Base-by-base conservation (phyloP, 2,888 invertebrate genomes). In the Euzetes globulus region DNA sequence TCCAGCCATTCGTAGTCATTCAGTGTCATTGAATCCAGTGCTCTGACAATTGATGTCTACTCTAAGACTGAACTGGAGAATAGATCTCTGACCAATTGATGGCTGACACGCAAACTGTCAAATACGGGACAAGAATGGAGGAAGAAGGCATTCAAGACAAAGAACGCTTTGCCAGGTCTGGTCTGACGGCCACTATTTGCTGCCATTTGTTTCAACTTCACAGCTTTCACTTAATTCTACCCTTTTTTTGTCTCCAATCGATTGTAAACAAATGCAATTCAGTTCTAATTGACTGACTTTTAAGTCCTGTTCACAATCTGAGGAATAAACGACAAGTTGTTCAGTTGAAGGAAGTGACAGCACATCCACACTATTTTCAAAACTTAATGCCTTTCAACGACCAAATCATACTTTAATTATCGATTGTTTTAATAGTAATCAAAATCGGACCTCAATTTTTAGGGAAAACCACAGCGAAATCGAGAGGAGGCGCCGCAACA, bases 391-490 rank as follows among this genome's bases (percentile, higher is more conserved):
- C n/a, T n/a, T n/a, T n/a, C n/a, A n/a, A n/a, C n/a, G n/a, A n/a
- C n/a, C n/a, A n/a, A n/a, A n/a, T n/a, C 13, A 41, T 7, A 41
- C 41, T 41, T 41, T 41, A 41, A 41, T 41, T 4, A 33, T 41
- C 7, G 1, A 13, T 41, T 41, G 5, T 41, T 11, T 4, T 41
- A 11, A 41, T 9, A 41, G 11, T 41, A 41, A 41, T 73, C 22
- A 27, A 33, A 33, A 47, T 70, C 52, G 68, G 55, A 22, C n/a
- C n/a, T n/a, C n/a, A n/a, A n/a, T 71, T 77, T 76, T 47, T 85
- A 92, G 97, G 83, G 97, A 97, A 87, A 97, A 97, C 84, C 97
- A 98, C 85, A 96, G 96, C 85, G 97, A 98, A 86, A 99, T 99
- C 83, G 99, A 99, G 85, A 88, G 99, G 80, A 88, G 98, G 80